A percentile compares a stretch with the other conserved stretches of the same genome.
These are phyloP conservation scores for Carollia perspicillata DNA, from an alignment of 2,113 vertebrate genomes.

Conservation along the genomic window DNA sequence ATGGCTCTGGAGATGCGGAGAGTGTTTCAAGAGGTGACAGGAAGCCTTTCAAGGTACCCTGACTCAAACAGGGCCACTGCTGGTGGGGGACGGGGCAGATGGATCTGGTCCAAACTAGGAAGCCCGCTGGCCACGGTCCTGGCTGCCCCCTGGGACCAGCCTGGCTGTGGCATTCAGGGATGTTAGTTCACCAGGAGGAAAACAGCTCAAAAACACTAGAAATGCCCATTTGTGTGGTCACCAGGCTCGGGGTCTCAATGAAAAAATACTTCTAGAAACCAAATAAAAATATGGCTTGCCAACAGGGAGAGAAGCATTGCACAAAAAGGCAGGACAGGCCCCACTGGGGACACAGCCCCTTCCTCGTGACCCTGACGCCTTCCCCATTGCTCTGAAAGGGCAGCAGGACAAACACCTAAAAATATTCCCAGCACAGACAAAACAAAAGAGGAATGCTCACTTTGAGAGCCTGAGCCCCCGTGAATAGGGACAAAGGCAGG, in stretches of 20 bases:
- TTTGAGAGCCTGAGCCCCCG: conserved; percentile 45
- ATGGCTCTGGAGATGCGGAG: not conserved
- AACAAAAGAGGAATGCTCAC: conserved; percentile 56
- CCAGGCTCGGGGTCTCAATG: not conserved
- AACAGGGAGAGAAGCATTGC: not conserved
- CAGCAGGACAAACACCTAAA: not conserved
- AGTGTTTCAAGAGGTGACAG: not conserved
- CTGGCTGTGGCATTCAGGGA: not conserved
- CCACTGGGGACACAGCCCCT: not conserved
- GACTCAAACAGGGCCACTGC: not conserved
- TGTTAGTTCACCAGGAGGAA: not conserved
- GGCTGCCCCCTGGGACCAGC: not conserved
- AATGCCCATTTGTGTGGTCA: not conserved
- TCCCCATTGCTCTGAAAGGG: not conserved
- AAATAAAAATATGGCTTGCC: not conserved
- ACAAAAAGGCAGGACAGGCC: not conserved
- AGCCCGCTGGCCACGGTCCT: not conserved
- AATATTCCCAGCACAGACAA: conserved; percentile 20
- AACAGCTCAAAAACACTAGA: not conserved
- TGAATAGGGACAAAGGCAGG: conserved; percentile 63
- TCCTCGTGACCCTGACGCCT: not conserved
- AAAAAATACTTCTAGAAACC: not conserved
- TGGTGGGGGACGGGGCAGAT: not conserved
- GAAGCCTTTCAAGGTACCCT: not conserved
- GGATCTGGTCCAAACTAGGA: not conserved